Percentiles rank a stretch among this genome's conserved stretches.
Conservation (phyloP, 1,140 invertebrate genomes). For the Aphaenogaster ashmeadi region DNA sequence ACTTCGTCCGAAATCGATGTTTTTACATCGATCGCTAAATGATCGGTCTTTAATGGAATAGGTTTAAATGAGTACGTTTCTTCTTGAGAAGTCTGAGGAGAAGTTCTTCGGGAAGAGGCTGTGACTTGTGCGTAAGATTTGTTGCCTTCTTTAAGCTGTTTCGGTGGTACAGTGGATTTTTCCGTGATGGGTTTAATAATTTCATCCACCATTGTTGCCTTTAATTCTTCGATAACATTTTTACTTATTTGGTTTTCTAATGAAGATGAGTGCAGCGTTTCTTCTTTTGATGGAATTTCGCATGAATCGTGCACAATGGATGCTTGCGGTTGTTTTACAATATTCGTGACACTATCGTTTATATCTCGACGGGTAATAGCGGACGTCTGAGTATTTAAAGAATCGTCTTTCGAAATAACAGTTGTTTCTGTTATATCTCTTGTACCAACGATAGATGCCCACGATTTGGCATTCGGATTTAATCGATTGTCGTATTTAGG, state of each 20-base stretch:
- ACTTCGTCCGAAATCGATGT: neutral
- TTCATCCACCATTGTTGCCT: constrained; percentile 1
- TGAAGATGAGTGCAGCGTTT: neutral
- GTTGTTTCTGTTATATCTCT: constrained; percentile 33
- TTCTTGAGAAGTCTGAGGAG: constrained; percentile 65
- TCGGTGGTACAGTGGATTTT: constrained; percentile 35
- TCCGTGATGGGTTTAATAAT: constrained; percentile 9
- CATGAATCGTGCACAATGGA: constrained; percentile 3
- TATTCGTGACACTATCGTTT: neutral
- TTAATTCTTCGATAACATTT: neutral
- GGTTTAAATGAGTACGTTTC: constrained; percentile 65
- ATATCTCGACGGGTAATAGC: neutral
- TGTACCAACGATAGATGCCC: constrained; percentile 71
- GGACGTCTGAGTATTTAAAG: neutral
- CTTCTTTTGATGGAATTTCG: constrained; percentile 38
- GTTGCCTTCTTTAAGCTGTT: constrained; percentile 79
- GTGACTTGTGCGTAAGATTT: constrained; percentile 89
- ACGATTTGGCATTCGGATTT: constrained; percentile 73
- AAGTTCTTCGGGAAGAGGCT: constrained; percentile 81
- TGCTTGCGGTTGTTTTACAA: constrained; percentile 13
- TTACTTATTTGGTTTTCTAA: neutral
- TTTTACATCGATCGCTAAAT: neutral
- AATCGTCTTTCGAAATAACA: neutral
- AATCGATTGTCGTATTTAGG: constrained; percentile 52
- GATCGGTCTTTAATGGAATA: constrained; percentile 43